These are phyloP conservation scores for Agelastica alni DNA, from an alignment of 2,888 invertebrate species.

Conservation along the genomic window DNA sequence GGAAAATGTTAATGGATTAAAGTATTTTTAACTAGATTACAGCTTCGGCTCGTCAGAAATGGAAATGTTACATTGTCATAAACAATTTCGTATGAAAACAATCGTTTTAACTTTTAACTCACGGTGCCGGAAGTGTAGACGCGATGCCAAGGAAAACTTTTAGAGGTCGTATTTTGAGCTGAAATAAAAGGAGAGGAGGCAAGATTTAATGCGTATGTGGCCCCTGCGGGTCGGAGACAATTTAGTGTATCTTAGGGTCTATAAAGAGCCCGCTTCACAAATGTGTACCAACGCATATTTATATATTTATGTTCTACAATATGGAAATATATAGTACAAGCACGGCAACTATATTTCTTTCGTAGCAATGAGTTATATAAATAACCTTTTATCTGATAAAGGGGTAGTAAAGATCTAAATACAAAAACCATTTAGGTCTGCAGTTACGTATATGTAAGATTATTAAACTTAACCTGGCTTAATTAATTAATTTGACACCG, in stretches of 20 bases:
- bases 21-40: too few species aligned
- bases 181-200: constrained; percentile 51
- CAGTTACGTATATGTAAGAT: too few species aligned
- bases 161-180: constrained; percentile 46
- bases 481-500: too few species aligned
- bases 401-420: too few species aligned
- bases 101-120: constrained; percentile 21
- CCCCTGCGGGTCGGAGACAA: constrained; percentile 44
- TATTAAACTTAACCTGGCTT: too few species aligned
- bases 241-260: constrained; percentile 52
- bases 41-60: too few species aligned
- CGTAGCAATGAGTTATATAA: too few species aligned
- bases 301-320: constrained; percentile 56
- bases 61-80: too few species aligned
- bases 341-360: constrained; percentile 45
- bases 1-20: too few species aligned
- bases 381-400: too few species aligned
- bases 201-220: constrained; percentile 44
- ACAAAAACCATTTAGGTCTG: too few species aligned
- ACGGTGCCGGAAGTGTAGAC: not conserved
- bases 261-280: constrained; percentile 52
- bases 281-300: constrained; percentile 53
- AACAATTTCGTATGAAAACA: too few species aligned
- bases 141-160: constrained; percentile 27
- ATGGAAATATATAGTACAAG: constrained; percentile 54